Conservation (phyloP, 2,888 invertebrate genomes). For the Heliconius cydno region DNA sequence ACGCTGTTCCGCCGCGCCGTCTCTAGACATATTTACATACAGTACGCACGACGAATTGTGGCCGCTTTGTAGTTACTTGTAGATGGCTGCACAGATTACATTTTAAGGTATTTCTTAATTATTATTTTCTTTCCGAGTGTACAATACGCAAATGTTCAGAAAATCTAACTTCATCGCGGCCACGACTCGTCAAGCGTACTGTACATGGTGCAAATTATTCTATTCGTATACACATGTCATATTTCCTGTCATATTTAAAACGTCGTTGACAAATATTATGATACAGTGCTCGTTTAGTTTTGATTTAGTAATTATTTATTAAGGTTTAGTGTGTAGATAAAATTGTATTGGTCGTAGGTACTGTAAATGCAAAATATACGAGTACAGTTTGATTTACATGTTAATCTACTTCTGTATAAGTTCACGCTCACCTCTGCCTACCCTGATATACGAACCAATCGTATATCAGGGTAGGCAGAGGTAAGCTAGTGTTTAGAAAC, state of each 20-base stretch:
- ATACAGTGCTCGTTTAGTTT: constrained; percentile 12
- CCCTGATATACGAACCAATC: too few relatives aligned
- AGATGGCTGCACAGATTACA: background rate
- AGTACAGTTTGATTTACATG: background rate
- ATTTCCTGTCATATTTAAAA: constrained; percentile 26
- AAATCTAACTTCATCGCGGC: background rate
- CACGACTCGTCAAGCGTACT: background rate
- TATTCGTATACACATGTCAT: constrained; percentile 23
- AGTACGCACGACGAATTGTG: background rate
- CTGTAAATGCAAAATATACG: background rate
- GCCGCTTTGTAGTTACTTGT: background rate
- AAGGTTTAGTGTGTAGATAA: background rate
- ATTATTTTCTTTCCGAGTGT: background rate
- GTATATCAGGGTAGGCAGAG: background rate
- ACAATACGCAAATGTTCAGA: too few relatives aligned
- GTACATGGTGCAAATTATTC: constrained; percentile 25
- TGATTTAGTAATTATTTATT: constrained; percentile 18
- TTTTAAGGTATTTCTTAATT: background rate
- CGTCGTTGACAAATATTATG: constrained; percentile 15
- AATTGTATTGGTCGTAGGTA: background rate
- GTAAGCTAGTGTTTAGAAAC: too few relatives aligned
- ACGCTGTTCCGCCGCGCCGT: constrained; percentile 21
- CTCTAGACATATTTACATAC: constrained; percentile 4
- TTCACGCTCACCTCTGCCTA: too few relatives aligned
- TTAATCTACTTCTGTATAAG: too few relatives aligned